phyloP scores from a whole-genome alignment of 1,140 invertebrate species.

The Drosophila serrata region DNA sequence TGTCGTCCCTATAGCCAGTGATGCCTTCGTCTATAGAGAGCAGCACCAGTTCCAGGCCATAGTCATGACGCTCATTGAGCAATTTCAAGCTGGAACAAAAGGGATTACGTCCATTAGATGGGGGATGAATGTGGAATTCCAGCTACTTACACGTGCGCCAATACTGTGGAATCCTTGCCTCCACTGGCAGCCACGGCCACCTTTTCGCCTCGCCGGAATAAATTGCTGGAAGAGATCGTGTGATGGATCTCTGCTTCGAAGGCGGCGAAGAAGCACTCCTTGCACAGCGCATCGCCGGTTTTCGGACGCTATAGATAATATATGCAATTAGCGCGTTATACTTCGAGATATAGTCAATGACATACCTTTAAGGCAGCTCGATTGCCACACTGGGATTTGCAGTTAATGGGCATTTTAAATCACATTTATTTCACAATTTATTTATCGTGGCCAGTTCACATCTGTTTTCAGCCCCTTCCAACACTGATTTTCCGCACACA shows the following conservation, averaged over 20 bases:
- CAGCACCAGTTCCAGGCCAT: conserved; percentile 96
- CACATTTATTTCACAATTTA: conserved; percentile 10
- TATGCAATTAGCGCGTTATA: conserved; percentile 3
- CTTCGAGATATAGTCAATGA: neutral
- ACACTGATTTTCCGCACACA: neutral
- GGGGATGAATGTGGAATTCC: neutral
- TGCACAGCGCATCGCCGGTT: conserved; percentile 96
- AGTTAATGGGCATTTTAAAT: conserved; percentile 88
- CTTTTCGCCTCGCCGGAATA: conserved; percentile 94
- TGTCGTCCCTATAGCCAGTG: conserved; percentile 99
- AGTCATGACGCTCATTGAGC: conserved; percentile 96
- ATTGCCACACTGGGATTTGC: conserved; percentile 90
- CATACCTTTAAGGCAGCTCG: conserved; percentile 90
- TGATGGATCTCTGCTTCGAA: conserved; percentile 99
- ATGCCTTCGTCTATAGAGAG: conserved; percentile 99
- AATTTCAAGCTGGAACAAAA: conserved; percentile 89
- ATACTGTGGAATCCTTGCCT: conserved; percentile 99
- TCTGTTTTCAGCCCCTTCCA: neutral
- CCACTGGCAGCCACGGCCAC: conserved; percentile 99
- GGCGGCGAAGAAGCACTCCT: conserved; percentile 97
- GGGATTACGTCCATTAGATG: neutral
- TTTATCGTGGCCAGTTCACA: neutral
- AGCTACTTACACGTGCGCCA: conserved; percentile 90
- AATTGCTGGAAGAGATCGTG: conserved; percentile 93
- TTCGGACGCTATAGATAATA: conserved; percentile 90